Percentiles rank a stretch among this genome's conserved stretches.
Evolutionary conservation across 2,888 invertebrate genomes (phyloP).

Genomic region (Amiota mariae): DNA sequence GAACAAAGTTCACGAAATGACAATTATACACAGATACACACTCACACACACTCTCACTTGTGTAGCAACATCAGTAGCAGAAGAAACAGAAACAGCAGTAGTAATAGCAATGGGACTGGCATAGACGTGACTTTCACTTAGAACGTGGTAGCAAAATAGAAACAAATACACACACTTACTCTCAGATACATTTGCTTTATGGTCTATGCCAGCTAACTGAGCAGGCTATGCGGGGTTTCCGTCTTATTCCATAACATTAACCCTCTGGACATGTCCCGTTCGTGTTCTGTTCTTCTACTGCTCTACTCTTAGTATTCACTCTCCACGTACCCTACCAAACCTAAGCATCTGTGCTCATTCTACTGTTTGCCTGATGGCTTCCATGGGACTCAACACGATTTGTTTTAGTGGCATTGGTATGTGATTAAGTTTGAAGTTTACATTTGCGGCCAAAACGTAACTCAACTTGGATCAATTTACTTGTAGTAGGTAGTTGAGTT

Average conservation of each 20-base stretch:
- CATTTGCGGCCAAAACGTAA: neutral
- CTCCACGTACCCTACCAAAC: neutral
- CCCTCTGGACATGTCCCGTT: too few relatives aligned
- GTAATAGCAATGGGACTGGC: neutral
- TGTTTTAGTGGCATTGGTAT: conserved; percentile 19
- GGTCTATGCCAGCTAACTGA: too few relatives aligned
- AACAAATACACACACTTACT: neutral
- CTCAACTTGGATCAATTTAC: neutral
- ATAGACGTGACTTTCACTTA: neutral
- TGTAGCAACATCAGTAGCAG: neutral
- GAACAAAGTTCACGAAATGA: neutral
- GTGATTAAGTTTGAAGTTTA: conserved; percentile 24
- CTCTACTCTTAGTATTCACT: too few relatives aligned
- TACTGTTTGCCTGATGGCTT: conserved; percentile 13
- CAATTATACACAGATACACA: neutral
- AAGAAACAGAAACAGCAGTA: too few relatives aligned
- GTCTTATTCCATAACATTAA: too few relatives aligned
- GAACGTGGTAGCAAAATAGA: conserved; percentile 1
- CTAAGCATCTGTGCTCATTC: neutral
- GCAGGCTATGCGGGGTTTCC: too few relatives aligned
- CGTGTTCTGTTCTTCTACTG: too few relatives aligned
- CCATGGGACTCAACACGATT: conserved; percentile 16
- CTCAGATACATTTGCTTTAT: neutral
- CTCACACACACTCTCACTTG: neutral
- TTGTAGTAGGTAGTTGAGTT: too few relatives aligned